Evolutionary conservation across 1,140 invertebrate species (phyloP), one percentile per base, ranked within the genome.

Genomic region (Orussus abietinus): DNA sequence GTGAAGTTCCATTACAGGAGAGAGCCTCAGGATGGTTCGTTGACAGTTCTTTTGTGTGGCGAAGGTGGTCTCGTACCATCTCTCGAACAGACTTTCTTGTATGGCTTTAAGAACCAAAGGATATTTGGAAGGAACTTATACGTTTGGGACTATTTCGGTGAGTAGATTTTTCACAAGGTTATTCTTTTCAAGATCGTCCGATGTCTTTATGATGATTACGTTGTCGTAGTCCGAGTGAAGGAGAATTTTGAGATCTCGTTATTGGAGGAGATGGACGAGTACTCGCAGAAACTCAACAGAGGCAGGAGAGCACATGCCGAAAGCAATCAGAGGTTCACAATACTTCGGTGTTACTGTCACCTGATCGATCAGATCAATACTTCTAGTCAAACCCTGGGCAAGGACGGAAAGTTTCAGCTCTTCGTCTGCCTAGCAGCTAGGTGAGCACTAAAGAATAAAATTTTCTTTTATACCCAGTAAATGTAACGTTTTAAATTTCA

Each of bases 81-180:
- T 54, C 71, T 99, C 33, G 94, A 98, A 68, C 86, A 93, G 68
- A 90, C 93, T 6, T 98, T 99, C 72, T 77, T 93, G 9, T 89
- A 86, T 62, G 95, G 95, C 7, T 94, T 93, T 60, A 92, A 90
- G 60, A 95, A 92, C 13, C 82, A 86, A 15, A 77, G 94, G 31
- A 80, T 98, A 47, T 98, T 98, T 70, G 85, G 90, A 13, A 84
- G 88, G 50, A 96, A 97, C 73, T 82, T 96, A 38, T 97, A 95
- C 62, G 85, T 98, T 21, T 99, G 96, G 96, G 96, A 98, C 72
- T 98, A 92, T 75, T 85, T 99, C 62, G 84, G 94, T 96, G 74
- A 79, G 62, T 55, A 38, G 17, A 26, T 18, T 15, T 20, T n/a
- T 29, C n/a, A n/a, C n/a, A n/a, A n/a, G n/a, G n/a, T n/a, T n/a